These are phyloP conservation scores for Philopedon plagiatum DNA, from an alignment of 2,888 invertebrate species.

Conservation along the genomic window DNA sequence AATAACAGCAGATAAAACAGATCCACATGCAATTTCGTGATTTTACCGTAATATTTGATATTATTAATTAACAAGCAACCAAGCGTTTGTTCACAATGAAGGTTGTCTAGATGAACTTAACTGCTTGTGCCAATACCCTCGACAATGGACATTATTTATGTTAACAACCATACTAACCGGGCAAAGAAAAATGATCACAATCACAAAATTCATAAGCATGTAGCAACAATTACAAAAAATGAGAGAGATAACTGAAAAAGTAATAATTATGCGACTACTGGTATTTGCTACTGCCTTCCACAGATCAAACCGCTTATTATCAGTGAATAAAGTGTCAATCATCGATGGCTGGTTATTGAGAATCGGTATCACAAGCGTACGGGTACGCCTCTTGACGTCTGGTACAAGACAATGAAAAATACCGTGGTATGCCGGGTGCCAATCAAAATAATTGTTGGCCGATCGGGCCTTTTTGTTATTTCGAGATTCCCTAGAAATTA, in stretches of 20 bases:
- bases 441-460: conserved; percentile 35
- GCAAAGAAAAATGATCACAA: neutral
- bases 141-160: too few relatives aligned
- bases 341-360: conserved; percentile 46
- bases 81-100: too few relatives aligned
- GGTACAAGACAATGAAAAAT: conserved; percentile 49
- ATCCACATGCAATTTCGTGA: too few relatives aligned
- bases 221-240: conserved; percentile 15
- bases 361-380: conserved; percentile 32
- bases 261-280: conserved; percentile 52
- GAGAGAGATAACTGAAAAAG: conserved; percentile 49
- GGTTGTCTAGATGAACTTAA: too few relatives aligned
- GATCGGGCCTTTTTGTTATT: conserved; percentile 18
- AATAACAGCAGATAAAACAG: too few relatives aligned
- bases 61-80: too few relatives aligned
- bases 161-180: neutral
- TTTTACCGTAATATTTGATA: too few relatives aligned
- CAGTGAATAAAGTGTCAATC: conserved; percentile 39
- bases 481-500: conserved; percentile 24
- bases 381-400: conserved; percentile 50
- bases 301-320: conserved; percentile 33
- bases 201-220: conserved; percentile 1
- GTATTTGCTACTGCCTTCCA: conserved; percentile 30
- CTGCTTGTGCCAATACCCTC: too few relatives aligned
- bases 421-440: conserved; percentile 27